Conservation (phyloP, 2,888 invertebrate species). For the Xanthorhoe designata region DNA sequence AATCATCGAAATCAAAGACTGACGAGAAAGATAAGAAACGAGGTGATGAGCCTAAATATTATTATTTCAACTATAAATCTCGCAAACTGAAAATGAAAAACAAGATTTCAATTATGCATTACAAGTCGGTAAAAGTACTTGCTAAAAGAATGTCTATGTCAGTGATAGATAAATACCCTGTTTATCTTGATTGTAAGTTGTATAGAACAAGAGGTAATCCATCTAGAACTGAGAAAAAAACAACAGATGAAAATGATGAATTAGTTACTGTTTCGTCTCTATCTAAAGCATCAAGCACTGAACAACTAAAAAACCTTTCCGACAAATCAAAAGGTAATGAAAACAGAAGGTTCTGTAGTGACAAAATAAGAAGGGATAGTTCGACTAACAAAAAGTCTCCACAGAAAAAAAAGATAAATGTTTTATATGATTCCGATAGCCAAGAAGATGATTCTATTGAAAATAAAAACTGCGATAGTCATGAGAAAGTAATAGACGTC, state of each 20-base stretch:
- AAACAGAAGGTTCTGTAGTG: constrained; percentile 2
- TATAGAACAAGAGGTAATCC: constrained; percentile 49
- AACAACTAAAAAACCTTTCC: constrained; percentile 1
- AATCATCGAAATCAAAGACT: constrained; percentile 32
- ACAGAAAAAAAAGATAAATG: constrained; percentile 1
- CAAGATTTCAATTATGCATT: constrained; percentile 69
- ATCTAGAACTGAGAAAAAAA: constrained; percentile 22
- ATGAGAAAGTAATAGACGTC: constrained; percentile 45
- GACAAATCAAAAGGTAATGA: constrained; percentile 20
- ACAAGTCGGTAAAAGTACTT: constrained; percentile 66
- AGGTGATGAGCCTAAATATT: constrained; percentile 44
- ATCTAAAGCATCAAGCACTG: constrained; percentile 4
- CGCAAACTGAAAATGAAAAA: constrained; percentile 64
- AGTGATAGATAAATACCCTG: constrained; percentile 69
- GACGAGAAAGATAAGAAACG: constrained; percentile 19
- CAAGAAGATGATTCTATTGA: constrained; percentile 9
- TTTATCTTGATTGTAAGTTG: constrained; percentile 70
- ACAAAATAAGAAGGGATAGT: constrained; percentile 12
- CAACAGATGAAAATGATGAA: neutral
- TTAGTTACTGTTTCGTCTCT: neutral
- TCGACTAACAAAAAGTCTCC: constrained; percentile 12
- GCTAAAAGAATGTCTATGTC: constrained; percentile 58
- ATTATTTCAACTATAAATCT: constrained; percentile 62
- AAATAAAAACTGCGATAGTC: constrained; percentile 21
- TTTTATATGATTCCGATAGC: constrained; percentile 8